Evolutionary conservation across 2,888 invertebrate genomes (phyloP).

Genomic region (Sabatieria punctata): DNA sequence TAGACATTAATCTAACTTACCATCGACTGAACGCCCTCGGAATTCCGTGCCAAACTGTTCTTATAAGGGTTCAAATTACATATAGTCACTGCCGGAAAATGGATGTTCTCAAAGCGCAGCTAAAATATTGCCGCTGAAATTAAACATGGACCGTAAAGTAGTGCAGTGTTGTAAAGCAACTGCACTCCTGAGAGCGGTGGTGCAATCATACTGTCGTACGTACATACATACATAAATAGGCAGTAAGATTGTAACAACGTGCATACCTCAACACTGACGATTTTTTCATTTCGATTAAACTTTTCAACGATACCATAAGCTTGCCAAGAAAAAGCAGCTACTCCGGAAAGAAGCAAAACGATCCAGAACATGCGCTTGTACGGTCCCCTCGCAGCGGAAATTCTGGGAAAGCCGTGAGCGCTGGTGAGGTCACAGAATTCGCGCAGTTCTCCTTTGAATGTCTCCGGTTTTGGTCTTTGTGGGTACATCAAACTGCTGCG

Average conservation of each 20-base stretch:
- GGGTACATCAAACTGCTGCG: too few relatives aligned
- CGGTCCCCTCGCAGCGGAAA: slow-evolving; percentile 17
- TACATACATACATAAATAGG: too few relatives aligned
- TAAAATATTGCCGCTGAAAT: too few relatives aligned
- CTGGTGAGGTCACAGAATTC: slow-evolving; percentile 11
- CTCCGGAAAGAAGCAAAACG: slow-evolving; percentile 20
- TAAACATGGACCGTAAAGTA: too few relatives aligned
- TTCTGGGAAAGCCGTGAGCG: slow-evolving; percentile 28
- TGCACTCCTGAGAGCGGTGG: too few relatives aligned
- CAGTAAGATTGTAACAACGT: too few relatives aligned
- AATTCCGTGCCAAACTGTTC: slow-evolving; percentile 21
- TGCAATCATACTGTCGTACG: too few relatives aligned
- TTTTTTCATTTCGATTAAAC: slow-evolving; percentile 26
- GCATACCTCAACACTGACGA: slow-evolving; percentile 27
- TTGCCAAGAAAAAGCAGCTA: slow-evolving; percentile 20
- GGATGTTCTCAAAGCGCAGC: slow-evolving; percentile 27
- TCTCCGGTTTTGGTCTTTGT: too few relatives aligned
- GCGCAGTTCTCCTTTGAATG: neutral
- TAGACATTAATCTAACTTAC: too few relatives aligned
- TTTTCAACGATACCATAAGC: slow-evolving; percentile 22
- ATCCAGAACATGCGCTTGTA: slow-evolving; percentile 19
- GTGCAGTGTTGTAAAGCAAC: too few relatives aligned
- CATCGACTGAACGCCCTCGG: slow-evolving; percentile 19
- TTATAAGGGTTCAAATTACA: slow-evolving; percentile 29
- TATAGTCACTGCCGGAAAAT: slow-evolving; percentile 25